Base-by-base conservation (phyloP, 1,140 invertebrate species). In the Macrobrachium rosenbergii region DNA sequence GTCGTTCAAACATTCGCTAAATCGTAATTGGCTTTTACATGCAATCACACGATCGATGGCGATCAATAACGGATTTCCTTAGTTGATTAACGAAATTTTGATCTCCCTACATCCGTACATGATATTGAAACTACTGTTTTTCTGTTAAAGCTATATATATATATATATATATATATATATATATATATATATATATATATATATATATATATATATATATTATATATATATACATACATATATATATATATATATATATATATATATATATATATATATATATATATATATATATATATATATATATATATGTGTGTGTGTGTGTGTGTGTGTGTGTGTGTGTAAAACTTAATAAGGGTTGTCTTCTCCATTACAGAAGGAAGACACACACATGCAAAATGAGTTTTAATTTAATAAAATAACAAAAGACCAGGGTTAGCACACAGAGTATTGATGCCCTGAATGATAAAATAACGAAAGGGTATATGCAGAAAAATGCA, bases 131-230 rank as follows among this genome's bases (percentile, higher is more conserved):
- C 28, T 77, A 77, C 58, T 43, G 28, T 43, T 45, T 43, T n/a
- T n/a, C n/a, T n/a, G 5, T 43, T 77, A 77, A 6, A 77, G 5
- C 5, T 77, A 77, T 77, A 77, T 77, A 52, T 45, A 77, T 77
- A 77, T 77, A 77, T 77, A 77, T 77, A 77, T 77, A 77, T 77
- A 77, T 77, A 77, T 45, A 77, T 77, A 77, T 77, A 77, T 77
- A 77, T 77, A 77, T 77, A 77, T 77, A 77, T 77, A 77, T 45
- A 77, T 77, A 77, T 77, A 77, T 77, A 77, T 77, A 77, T 77
- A 77, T 77, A 77, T 77, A 77, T 77, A 77, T 77, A 77, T 77
- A 77, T 45, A 77, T 77, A 77, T 77, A 77, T 77, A 77, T 77
- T 77, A 77, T 77, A 77, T 77, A 77, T 45, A 77, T 77, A 77